Percentiles rank a stretch among this genome's conserved stretches.
Evolutionary conservation across 1,140 invertebrate species (phyloP).

Genomic region (Diabrotica undecimpunctata): DNA sequence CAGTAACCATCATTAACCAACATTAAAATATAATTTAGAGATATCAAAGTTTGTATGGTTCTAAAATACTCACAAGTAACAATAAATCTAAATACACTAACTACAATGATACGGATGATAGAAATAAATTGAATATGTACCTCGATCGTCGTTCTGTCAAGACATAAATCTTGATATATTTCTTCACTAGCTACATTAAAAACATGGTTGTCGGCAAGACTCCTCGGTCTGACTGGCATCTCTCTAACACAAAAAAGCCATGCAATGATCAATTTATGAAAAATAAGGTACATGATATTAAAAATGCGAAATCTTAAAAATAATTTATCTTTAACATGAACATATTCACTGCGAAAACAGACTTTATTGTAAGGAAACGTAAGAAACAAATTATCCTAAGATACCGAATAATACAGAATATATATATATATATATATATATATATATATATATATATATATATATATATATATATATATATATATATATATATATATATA

Average conservation of each 20-base stretch:
- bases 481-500: too few species aligned
- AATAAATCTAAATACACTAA: too few species aligned
- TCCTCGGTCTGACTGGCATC: slow-evolving; percentile 25
- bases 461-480: too few species aligned
- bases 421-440: too few species aligned
- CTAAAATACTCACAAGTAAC: too few species aligned
- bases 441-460: too few species aligned
- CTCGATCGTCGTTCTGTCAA: slow-evolving; percentile 40
- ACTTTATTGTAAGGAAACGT: background rate
- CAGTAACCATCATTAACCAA: too few species aligned
- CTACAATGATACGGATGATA: background rate
- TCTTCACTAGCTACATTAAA: slow-evolving; percentile 62
- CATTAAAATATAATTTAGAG: too few species aligned
- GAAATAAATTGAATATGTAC: slow-evolving; percentile 28
- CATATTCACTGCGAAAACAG: background rate
- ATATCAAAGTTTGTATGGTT: too few species aligned
- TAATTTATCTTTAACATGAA: background rate
- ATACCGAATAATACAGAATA: too few species aligned
- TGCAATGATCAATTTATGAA: slow-evolving; percentile 29
- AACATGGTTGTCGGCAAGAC: slow-evolving; percentile 27
- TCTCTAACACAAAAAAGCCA: slow-evolving; percentile 36
- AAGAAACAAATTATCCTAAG: too few species aligned
- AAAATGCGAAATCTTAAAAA: background rate
- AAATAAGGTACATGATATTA: background rate
- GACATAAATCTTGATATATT: slow-evolving; percentile 78